A percentile compares a stretch with the other conserved stretches of the same genome.
These are phyloP conservation scores for Leucosticte australis DNA, from an alignment of 2,113 vertebrate species.

Conservation along the genomic window DNA sequence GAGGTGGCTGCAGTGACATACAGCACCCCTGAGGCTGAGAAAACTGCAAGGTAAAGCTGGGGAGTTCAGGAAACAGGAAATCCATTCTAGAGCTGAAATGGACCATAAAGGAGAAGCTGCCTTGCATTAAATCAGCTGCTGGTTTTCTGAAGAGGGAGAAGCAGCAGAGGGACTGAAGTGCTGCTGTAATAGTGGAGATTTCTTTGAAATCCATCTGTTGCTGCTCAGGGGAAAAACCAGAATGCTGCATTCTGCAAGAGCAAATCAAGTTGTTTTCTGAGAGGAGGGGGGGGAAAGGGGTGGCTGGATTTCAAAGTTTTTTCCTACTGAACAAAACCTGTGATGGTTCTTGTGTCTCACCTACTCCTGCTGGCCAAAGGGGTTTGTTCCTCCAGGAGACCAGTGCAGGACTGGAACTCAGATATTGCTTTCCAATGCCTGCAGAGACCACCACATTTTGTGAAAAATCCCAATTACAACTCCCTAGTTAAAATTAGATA, in stretches of 20 bases:
- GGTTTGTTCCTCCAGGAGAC: not conserved
- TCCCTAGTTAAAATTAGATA: conserved; percentile 22
- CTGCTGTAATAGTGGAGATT: not conserved
- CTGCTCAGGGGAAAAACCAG: not conserved
- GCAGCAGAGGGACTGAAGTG: not conserved
- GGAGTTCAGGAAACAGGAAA: not conserved
- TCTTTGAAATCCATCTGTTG: not conserved
- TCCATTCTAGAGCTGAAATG: not conserved
- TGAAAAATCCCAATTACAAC: not conserved
- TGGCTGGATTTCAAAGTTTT: not conserved
- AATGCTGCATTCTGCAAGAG: not conserved
- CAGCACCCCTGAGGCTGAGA: not conserved
- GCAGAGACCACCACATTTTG: not conserved
- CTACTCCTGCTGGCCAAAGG: not conserved
- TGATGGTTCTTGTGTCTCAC: not conserved
- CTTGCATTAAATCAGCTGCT: not conserved
- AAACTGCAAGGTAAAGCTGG: not conserved
- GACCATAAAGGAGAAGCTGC: not conserved
- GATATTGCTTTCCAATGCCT: not conserved
- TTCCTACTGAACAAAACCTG: not conserved
- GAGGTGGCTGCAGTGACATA: not conserved
- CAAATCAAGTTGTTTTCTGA: not conserved
- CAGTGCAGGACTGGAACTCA: not conserved
- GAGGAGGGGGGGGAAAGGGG: not conserved
- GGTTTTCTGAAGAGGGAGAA: not conserved